These are phyloP conservation scores for Ellobium chinense DNA, from an alignment of 2,888 invertebrate species.

Conservation along the genomic window DNA sequence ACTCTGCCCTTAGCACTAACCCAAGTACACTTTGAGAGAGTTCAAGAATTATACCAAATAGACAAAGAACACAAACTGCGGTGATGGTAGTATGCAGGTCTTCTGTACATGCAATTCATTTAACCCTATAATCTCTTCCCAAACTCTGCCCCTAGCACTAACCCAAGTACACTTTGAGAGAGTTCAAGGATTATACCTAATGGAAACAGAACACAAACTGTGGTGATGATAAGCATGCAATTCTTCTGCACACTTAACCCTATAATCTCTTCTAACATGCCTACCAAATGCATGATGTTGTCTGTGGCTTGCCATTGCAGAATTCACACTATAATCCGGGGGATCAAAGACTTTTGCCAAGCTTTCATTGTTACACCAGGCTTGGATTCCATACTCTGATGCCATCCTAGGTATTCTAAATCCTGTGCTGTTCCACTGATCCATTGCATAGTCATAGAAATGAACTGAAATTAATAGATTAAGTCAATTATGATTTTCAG, in stretches of 20 bases:
- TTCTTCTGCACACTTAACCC: background rate
- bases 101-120: too few species aligned
- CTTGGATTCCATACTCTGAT: constrained; percentile 98
- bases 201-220: background rate
- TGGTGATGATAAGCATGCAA: background rate
- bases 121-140: too few species aligned
- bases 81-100: too few species aligned
- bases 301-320: constrained; percentile 86
- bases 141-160: too few species aligned
- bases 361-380: constrained; percentile 88
- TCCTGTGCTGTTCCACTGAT: constrained; percentile 89
- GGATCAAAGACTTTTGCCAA: constrained; percentile 80
- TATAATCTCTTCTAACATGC: constrained; percentile 48
- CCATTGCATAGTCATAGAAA: constrained; percentile 90
- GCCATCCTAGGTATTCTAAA: constrained; percentile 92
- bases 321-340: constrained; percentile 79
- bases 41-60: too few species aligned
- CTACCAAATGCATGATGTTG: constrained; percentile 92
- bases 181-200: background rate
- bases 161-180: too few species aligned
- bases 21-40: too few species aligned
- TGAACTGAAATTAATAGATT: constrained; percentile 81
- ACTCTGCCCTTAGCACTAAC: too few species aligned
- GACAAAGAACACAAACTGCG: too few species aligned
- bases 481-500: background rate